Evolutionary conservation across 2,888 invertebrate genomes (phyloP).

Genomic region (Drosophila nr. medialis): DNA sequence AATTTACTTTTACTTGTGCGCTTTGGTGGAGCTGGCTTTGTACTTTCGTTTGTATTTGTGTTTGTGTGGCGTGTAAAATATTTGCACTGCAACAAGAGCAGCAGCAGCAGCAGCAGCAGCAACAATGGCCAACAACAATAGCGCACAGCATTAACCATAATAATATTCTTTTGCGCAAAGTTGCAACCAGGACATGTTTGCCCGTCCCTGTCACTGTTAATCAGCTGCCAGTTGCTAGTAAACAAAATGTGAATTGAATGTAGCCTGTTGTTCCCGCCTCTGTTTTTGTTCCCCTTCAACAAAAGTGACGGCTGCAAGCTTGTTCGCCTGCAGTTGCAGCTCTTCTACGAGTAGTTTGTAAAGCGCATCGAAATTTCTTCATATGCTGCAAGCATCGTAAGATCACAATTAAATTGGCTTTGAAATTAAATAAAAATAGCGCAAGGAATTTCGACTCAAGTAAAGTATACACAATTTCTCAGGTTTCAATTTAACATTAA

Average conservation of each 20-base stretch:
- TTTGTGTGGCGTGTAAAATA: conserved; percentile 71
- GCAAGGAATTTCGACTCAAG: background rate
- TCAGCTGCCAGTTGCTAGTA: conserved; percentile 64
- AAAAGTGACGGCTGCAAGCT: conserved; percentile 19
- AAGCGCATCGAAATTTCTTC: conserved; percentile 1
- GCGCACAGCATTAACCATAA: conserved; percentile 74
- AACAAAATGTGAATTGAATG: conserved; percentile 54
- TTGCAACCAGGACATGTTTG: conserved; percentile 57
- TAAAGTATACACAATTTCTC: background rate
- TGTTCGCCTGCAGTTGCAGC: conserved; percentile 2
- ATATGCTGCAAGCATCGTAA: background rate
- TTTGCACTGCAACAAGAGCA: conserved; percentile 54
- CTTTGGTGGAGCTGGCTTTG: conserved; percentile 44
- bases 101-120: conserved; percentile 9
- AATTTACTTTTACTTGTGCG: conserved; percentile 78
- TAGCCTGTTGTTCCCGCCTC: conserved; percentile 27
- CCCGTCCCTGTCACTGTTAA: conserved; percentile 63
- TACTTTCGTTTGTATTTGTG: conserved; percentile 28
- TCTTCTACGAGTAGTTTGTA: conserved; percentile 1
- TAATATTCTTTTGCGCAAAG: conserved; percentile 63
- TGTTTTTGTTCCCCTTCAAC: conserved; percentile 23
- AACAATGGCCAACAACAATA: conserved; percentile 53
- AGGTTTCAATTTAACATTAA: background rate
- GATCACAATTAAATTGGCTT: conserved; percentile 17
- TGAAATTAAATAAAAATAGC: background rate